Percentiles rank a stretch among this genome's conserved stretches.
phyloP scores from a whole-genome alignment of 2,113 vertebrate genomes.

The Muntiacus muntjak region DNA sequence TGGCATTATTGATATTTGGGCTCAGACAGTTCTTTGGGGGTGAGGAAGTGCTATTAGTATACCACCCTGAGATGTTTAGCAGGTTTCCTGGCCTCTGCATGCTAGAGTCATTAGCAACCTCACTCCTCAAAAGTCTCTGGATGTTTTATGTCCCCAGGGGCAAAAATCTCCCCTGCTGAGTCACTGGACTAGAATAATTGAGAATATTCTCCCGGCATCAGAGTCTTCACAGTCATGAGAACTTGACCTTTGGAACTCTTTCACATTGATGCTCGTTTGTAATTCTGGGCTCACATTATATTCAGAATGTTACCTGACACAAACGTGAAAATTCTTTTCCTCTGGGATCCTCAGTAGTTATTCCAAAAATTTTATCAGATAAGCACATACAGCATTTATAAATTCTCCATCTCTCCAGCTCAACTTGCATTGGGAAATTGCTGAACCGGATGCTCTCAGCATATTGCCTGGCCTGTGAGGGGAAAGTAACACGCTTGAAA shows the following conservation, averaged over 20 bases:
- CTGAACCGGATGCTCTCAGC: background rate
- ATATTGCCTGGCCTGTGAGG: background rate
- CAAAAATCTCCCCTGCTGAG: background rate
- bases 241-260: background rate
- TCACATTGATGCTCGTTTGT: background rate
- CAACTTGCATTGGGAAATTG: background rate
- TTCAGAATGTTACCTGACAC: background rate
- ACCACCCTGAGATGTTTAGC: accelerated
- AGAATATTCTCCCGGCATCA: background rate
- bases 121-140: background rate
- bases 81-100: accelerated
- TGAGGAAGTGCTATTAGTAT: accelerated
- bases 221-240: background rate
- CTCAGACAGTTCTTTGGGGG: background rate
- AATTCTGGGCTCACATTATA: too few species aligned
- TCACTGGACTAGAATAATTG: background rate
- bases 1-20: background rate
- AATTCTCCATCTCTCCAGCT: background rate
- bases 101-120: accelerated
- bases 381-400: background rate
- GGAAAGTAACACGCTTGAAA: background rate
- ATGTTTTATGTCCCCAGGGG: background rate
- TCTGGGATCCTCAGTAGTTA: background rate
- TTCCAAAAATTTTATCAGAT: background rate
- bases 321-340: background rate